phyloP scores from a whole-genome alignment of 2,888 invertebrate species.

The Eilema caniola region DNA sequence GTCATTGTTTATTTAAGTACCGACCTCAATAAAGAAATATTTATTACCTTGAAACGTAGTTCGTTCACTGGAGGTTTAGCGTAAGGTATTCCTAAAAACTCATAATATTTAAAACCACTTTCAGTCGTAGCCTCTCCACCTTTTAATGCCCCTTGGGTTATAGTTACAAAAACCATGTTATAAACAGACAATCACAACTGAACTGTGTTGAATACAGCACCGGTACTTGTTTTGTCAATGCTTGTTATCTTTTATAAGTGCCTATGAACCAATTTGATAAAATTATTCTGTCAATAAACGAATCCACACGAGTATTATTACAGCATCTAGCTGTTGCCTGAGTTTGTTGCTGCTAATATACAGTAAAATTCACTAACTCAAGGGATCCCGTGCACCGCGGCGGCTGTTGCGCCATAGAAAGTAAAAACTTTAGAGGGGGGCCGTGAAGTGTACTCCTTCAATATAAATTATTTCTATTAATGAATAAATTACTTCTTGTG shows the following conservation, averaged over 20 bases:
- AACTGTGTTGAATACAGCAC: background rate
- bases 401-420: no score
- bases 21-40: background rate
- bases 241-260: background rate
- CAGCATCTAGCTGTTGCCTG: background rate
- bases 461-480: no score
- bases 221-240: background rate
- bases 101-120: constrained; percentile 71
- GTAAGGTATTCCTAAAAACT: constrained; percentile 82
- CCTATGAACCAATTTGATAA: background rate
- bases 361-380: background rate
- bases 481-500: no score
- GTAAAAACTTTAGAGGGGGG: no score
- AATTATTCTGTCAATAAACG: background rate
- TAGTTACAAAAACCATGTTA: constrained; percentile 59
- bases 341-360: background rate
- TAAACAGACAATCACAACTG: background rate
- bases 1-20: background rate
- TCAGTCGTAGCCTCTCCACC: constrained; percentile 68
- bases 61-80: constrained; percentile 83
- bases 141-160: constrained; percentile 68
- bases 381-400: no score
- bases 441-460: no score
- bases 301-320: background rate
- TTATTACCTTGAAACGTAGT: constrained; percentile 65